Conservation (phyloP, 2,888 invertebrate genomes). For the Neelides folsomi region DNA sequence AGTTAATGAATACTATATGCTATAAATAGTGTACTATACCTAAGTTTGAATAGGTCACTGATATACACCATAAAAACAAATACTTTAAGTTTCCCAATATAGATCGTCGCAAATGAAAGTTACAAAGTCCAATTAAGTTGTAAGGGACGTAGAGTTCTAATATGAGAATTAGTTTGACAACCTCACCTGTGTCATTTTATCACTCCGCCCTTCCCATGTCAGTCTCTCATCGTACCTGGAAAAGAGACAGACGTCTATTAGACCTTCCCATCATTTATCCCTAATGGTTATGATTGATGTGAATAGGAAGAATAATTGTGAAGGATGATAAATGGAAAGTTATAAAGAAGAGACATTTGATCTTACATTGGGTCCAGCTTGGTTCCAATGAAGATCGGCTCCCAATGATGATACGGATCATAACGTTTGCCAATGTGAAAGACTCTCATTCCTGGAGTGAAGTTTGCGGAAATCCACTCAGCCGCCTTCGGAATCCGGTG, state of each 20-base stretch:
- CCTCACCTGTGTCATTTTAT: conserved; percentile 86
- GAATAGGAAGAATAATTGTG: no score
- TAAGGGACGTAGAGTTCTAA: background rate
- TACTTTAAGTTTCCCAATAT: no score
- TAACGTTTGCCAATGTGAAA: conserved; percentile 76
- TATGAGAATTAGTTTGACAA: background rate
- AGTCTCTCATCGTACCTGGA: conserved; percentile 66
- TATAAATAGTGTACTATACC: no score
- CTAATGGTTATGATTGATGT: no score
- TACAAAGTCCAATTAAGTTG: background rate
- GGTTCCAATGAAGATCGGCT: conserved; percentile 85
- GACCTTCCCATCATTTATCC: no score
- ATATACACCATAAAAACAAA: no score
- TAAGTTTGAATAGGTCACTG: no score
- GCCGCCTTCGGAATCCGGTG: conserved; percentile 74
- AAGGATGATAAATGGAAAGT: no score
- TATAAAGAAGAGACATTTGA: conserved; percentile 1
- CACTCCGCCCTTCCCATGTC: conserved; percentile 88
- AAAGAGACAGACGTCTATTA: no score
- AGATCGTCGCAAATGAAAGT: background rate
- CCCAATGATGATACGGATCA: conserved; percentile 73
- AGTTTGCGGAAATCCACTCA: conserved; percentile 59
- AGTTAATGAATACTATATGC: no score
- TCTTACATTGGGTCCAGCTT: conserved; percentile 77
- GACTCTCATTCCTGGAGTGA: conserved; percentile 47